These are phyloP conservation scores for Schizopygopsis malacanthus DNA, from an alignment of 2,797 vertebrate genomes.

Conservation along the genomic window DNA sequence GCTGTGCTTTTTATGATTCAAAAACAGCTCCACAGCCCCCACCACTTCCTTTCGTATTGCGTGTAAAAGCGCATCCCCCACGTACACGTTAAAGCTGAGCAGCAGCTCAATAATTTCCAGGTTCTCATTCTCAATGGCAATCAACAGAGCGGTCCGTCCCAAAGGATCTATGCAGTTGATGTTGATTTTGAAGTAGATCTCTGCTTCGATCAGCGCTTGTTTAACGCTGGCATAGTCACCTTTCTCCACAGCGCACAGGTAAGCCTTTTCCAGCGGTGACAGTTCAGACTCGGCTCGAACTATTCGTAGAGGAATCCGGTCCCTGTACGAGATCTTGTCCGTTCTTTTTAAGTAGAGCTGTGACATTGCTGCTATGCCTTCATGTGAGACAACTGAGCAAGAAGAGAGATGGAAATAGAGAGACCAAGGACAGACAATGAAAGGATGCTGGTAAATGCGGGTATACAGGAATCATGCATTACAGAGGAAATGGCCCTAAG, in stretches of 20 bases:
- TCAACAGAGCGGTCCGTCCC: slow-evolving; percentile 95
- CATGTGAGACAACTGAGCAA: slow-evolving; percentile 41
- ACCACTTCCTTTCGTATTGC: slow-evolving; percentile 98
- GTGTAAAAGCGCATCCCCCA: slow-evolving; percentile 94
- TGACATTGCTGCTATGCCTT: slow-evolving; percentile 84
- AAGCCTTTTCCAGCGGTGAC: slow-evolving; percentile 92
- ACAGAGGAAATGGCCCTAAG: slow-evolving; percentile 49
- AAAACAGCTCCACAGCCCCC: slow-evolving; percentile 92
- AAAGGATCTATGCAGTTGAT: slow-evolving; percentile 99
- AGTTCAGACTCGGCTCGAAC: slow-evolving; percentile 97
- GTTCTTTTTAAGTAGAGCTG: slow-evolving; percentile 96
- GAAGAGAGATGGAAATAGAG: neutral
- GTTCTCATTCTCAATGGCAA: slow-evolving; percentile 99
- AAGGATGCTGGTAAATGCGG: slow-evolving; percentile 44
- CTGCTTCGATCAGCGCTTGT: slow-evolving; percentile 93
- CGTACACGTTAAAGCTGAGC: slow-evolving; percentile 90
- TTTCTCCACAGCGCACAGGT: slow-evolving; percentile 94
- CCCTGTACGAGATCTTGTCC: slow-evolving; percentile 89
- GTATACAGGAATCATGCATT: slow-evolving; percentile 40
- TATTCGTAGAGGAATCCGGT: slow-evolving; percentile 97
- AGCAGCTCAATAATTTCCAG: slow-evolving; percentile 95
- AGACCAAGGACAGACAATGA: slow-evolving; percentile 31
- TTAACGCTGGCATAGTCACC: slow-evolving; percentile 96
- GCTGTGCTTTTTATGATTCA: slow-evolving; percentile 96
- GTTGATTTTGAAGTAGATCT: slow-evolving; percentile 99